These are phyloP conservation scores for Chloropsis hardwickii DNA, from an alignment of 2,113 vertebrate genomes.

Conservation along the genomic window DNA sequence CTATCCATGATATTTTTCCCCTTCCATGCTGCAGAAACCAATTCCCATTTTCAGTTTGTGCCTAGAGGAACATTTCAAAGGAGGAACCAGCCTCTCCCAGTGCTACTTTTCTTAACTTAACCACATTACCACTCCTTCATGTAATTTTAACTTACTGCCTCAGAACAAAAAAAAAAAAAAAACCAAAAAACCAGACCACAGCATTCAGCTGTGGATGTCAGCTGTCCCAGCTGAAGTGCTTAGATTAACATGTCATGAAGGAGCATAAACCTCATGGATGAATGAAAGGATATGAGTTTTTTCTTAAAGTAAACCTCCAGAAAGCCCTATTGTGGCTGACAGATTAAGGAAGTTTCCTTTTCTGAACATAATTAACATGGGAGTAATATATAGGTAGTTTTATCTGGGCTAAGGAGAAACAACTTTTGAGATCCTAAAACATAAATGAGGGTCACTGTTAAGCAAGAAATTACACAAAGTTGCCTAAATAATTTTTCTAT, in stretches of 20 bases:
- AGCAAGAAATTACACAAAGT: neutral
- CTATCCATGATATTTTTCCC: neutral
- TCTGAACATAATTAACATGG: neutral
- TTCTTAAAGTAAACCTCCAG: slow-evolving; percentile 29
- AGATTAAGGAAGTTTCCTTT: slow-evolving; percentile 23
- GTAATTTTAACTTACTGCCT: slow-evolving; percentile 48
- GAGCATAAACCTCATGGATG: neutral
- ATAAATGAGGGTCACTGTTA: neutral
- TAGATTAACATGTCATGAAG: slow-evolving; percentile 24
- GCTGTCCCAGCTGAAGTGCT: slow-evolving; percentile 13
- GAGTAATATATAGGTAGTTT: neutral
- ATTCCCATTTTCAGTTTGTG: neutral
- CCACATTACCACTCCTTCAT: slow-evolving; percentile 1
- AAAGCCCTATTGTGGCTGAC: neutral
- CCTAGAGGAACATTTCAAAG: neutral
- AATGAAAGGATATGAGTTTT: slow-evolving; percentile 35
- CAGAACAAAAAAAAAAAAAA: neutral
- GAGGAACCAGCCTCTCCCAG: neutral
- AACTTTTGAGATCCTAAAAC: neutral
- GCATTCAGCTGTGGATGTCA: slow-evolving; percentile 36
- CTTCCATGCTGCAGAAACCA: neutral
- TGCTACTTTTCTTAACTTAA: neutral
- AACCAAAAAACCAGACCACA: neutral
- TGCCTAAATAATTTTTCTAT: neutral
- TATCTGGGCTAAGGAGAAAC: neutral